phyloP scores from a whole-genome alignment of 1,140 invertebrate species.

The Chlorops oryzae region DNA sequence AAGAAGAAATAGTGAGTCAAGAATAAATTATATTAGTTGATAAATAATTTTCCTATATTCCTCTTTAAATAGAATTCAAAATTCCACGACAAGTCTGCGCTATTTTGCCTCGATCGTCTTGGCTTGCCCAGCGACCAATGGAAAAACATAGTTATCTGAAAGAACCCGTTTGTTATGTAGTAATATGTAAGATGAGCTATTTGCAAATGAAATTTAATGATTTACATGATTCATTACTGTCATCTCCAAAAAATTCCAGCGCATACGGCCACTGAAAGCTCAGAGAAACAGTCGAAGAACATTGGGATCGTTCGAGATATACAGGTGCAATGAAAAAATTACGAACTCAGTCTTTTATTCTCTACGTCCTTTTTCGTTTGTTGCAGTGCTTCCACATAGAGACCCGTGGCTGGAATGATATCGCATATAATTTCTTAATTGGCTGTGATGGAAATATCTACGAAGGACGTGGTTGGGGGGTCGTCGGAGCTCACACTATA shows the following conservation, averaged over 20 bases:
- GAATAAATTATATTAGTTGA: background rate
- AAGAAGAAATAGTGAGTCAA: constrained; percentile 23
- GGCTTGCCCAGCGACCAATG: constrained; percentile 44
- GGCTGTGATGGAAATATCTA: constrained; percentile 61
- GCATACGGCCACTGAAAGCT: constrained; percentile 50
- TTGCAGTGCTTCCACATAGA: constrained; percentile 57
- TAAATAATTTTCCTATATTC: background rate
- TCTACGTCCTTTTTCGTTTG: background rate
- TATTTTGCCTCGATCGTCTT: constrained; percentile 35
- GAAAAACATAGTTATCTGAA: constrained; percentile 24
- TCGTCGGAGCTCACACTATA: constrained; percentile 59
- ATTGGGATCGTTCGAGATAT: constrained; percentile 46
- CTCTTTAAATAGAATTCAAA: constrained; percentile 29
- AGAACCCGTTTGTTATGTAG: constrained; percentile 41
- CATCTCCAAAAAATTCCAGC: constrained; percentile 26
- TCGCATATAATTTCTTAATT: constrained; percentile 60
- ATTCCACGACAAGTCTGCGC: constrained; percentile 33
- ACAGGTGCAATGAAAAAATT: constrained; percentile 32
- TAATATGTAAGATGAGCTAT: constrained; percentile 40
- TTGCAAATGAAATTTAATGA: background rate
- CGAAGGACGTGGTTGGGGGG: constrained; percentile 61
- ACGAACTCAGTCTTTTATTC: background rate
- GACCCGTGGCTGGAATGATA: constrained; percentile 52
- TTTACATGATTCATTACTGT: background rate
- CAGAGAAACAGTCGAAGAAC: constrained; percentile 45